Conservation (phyloP, 2,113 vertebrate genomes). For the Pituophis catenifer region DNA sequence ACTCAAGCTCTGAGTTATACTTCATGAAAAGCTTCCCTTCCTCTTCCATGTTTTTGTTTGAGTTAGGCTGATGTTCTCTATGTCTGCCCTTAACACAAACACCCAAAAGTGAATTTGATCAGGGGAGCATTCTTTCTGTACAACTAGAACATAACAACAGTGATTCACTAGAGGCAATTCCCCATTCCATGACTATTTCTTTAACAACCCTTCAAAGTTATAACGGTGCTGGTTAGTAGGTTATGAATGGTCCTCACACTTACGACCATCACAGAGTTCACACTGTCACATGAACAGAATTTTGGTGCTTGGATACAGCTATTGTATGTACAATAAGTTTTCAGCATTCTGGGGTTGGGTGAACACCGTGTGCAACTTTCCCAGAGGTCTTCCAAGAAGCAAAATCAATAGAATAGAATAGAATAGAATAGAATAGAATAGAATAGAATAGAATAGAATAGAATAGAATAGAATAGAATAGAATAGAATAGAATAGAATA, state of each 20-base stretch:
- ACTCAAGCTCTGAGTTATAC: neutral
- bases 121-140: neutral
- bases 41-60: conserved; percentile 60
- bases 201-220: neutral
- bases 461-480: too few relatives aligned
- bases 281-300: neutral
- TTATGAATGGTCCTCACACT: neutral
- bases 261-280: neutral
- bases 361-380: neutral
- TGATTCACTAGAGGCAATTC: neutral
- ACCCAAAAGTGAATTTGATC: conserved; percentile 57
- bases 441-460: too few relatives aligned
- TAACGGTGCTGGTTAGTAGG: neutral
- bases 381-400: neutral
- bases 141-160: neutral
- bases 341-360: neutral
- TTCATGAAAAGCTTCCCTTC: neutral
- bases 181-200: neutral
- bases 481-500: too few relatives aligned
- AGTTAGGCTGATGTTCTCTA: conserved; percentile 54
- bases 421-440: too few relatives aligned
- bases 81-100: conserved; percentile 8
- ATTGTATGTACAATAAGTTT: neutral
- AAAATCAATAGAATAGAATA: neutral
- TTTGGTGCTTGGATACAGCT: neutral